These are phyloP conservation scores for Xerus inauris DNA, from an alignment of 2,113 vertebrate species.

Conservation along the genomic window DNA sequence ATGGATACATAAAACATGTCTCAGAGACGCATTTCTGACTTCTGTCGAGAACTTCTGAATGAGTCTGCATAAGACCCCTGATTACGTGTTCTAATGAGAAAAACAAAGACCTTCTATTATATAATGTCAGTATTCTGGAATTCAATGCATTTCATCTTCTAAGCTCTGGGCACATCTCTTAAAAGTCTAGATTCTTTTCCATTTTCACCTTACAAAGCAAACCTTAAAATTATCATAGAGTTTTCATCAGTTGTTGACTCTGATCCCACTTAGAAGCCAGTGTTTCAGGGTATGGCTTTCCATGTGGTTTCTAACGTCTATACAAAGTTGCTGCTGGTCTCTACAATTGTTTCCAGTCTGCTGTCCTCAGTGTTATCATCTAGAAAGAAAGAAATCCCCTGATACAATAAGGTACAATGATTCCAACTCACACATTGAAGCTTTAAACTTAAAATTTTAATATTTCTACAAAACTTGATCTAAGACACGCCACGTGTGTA, in stretches of 20 bases:
- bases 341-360: not conserved
- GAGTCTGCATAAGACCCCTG: not conserved
- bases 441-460: not conserved
- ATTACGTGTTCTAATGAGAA: not conserved
- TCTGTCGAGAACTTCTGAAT: not conserved
- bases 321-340: not conserved
- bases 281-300: not conserved
- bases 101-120: not conserved
- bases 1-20: not conserved
- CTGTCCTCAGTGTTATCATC: not conserved
- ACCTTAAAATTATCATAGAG: not conserved
- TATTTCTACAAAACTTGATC: conserved; percentile 4
- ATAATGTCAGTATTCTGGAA: not conserved
- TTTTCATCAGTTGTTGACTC: not conserved
- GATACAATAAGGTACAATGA: not conserved
- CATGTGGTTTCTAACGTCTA: not conserved
- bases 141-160: not conserved
- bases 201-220: not conserved
- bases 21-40: not conserved
- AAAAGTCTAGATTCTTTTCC: conserved; percentile 27
- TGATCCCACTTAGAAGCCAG: not conserved
- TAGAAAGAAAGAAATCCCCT: not conserved
- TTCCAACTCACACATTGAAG: not conserved
- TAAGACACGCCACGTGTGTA: not conserved
- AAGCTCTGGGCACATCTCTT: not conserved